These are phyloP conservation scores for Formica selysi DNA, from an alignment of 1,140 invertebrate genomes.

Conservation along the genomic window DNA sequence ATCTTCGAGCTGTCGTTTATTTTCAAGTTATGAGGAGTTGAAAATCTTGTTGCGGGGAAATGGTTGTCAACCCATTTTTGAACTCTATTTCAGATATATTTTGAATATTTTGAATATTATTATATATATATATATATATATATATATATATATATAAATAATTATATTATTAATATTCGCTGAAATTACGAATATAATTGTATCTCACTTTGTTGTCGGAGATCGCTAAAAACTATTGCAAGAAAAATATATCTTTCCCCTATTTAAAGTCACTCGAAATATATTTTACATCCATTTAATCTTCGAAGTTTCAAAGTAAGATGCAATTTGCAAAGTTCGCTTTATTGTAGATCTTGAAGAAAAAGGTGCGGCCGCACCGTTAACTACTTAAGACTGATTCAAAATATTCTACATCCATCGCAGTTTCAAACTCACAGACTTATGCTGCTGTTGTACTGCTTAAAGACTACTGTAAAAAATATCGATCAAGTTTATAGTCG, in stretches of 20 bases:
- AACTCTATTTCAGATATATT: not conserved
- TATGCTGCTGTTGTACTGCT: not conserved
- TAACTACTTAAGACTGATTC: constrained; percentile 34
- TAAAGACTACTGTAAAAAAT: constrained; percentile 3
- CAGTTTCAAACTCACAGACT: constrained; percentile 27
- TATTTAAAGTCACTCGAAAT: not conserved
- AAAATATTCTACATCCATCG: not conserved
- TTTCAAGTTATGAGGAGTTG: not conserved
- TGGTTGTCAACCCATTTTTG: not conserved
- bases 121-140: too few relatives aligned
- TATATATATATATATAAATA: too few relatives aligned
- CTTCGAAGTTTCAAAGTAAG: not conserved
- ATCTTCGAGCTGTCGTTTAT: not conserved
- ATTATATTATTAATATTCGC: not conserved
- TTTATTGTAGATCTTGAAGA: constrained; percentile 9
- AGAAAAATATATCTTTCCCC: not conserved
- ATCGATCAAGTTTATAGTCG: constrained; percentile 23
- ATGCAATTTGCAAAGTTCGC: constrained; percentile 7
- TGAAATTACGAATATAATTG: not conserved
- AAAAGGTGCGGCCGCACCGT: not conserved
- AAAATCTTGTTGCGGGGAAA: not conserved
- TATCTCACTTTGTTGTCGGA: not conserved
- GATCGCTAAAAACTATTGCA: not conserved
- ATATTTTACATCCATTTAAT: not conserved
- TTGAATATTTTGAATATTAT: not conserved